Percentiles rank a stretch among this genome's conserved stretches.
phyloP scores from a whole-genome alignment of 2,797 vertebrate species.

The Adelosebastes latens region DNA sequence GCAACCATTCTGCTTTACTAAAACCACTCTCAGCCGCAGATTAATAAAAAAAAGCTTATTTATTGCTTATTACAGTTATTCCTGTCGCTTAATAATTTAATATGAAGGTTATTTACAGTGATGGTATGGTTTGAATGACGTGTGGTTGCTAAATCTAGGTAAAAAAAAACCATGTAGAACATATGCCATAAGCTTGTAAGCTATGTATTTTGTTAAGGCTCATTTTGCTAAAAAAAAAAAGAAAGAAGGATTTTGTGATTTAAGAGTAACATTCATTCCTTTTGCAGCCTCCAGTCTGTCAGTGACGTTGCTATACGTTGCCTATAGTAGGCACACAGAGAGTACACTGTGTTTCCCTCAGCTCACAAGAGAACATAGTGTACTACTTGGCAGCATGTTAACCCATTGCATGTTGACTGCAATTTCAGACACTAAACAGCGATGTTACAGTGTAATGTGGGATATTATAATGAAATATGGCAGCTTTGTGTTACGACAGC shows the following conservation, averaged over 20 bases:
- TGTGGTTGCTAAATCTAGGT: not conserved
- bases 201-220: not conserved
- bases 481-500: not conserved
- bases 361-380: constrained; percentile 67
- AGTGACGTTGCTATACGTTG: constrained; percentile 30
- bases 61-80: not conserved
- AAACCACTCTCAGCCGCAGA: not conserved
- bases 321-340: constrained; percentile 38
- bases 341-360: constrained; percentile 34
- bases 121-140: not conserved
- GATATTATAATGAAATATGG: not conserved
- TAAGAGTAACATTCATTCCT: not conserved
- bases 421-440: not conserved
- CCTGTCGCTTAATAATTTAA: not conserved
- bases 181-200: not conserved
- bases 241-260: not conserved
- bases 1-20: not conserved
- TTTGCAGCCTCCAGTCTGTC: not conserved
- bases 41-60: too few species aligned
- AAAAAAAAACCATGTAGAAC: not conserved
- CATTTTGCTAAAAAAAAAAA: not conserved
- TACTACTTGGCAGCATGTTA: constrained; percentile 54
- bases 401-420: not conserved
- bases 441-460: not conserved
- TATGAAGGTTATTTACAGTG: not conserved